Evolutionary conservation across 2,888 invertebrate genomes (phyloP), one percentile per base, ranked within the genome.

Genomic region (Nysson spinosus): DNA sequence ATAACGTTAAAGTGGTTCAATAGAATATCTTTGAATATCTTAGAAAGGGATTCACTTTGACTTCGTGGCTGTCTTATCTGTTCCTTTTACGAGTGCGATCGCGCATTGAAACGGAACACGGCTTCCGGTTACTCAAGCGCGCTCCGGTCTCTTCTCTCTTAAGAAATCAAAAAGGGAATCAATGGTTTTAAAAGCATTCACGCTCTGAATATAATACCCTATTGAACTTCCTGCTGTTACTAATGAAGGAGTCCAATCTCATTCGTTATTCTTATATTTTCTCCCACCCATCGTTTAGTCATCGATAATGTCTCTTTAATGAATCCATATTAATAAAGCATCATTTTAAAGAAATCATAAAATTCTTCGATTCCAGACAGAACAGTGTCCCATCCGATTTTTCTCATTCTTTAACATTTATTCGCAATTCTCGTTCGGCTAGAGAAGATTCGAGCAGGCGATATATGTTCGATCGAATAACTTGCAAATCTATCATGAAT

Each of bases 81-180:
- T 40, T 72, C 60, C 64, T 68, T 71, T 72, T 68, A 71, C 57
- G 57, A 47, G 39, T 42, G 32, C 22, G 32, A 47, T 55, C 68
- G 57, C 49, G 68, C 72, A 72, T 66, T 69, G 72, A 72, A 66
- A 72, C 56, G 72, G 62, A 72, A 72, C 66, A 50, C 69, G 49
- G 56, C 56, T 69, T 72, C 72, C 66, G 69, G 69, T 72, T 72
- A 51, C 72, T 54, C 69, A 34, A 19, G 26, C 30, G 26, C 43
- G 50, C 51, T 43, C 52, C 52, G 47, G 55, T 30, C 20, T 54
- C 34, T 39, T 5, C 49, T 43, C 54, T 28, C 57, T 44, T 35
- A 51, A 57, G 47, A 52, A 51, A 42, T 50, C 55, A 49, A 62
- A 49, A 51, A 46, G 40, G n/a, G 65, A 66, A 62, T 55, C 71